These are phyloP conservation scores for Diarsia rubi DNA, from an alignment of 2,888 invertebrate genomes.

Conservation along the genomic window DNA sequence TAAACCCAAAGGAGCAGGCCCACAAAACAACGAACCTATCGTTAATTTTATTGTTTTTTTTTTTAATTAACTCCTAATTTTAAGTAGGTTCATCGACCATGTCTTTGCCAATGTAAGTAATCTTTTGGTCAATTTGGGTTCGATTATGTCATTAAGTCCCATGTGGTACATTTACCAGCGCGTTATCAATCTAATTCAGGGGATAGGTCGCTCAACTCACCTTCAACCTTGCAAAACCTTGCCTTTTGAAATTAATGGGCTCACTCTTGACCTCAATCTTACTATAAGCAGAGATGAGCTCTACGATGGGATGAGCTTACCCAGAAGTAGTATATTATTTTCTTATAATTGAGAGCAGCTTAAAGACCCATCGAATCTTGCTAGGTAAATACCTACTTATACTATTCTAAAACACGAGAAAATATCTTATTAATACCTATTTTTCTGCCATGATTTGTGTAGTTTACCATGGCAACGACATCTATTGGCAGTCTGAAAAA, in stretches of 20 bases:
- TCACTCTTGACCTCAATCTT: too few relatives aligned
- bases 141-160: background rate
- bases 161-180: background rate
- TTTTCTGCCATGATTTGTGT: background rate
- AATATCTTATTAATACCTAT: background rate
- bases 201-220: background rate
- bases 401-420: background rate
- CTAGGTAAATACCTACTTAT: background rate
- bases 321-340: too few relatives aligned
- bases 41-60: too few relatives aligned
- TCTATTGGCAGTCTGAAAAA: background rate
- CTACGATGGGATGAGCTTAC: too few relatives aligned
- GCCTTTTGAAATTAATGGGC: too few relatives aligned
- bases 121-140: background rate
- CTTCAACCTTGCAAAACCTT: too few relatives aligned
- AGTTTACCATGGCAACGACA: background rate
- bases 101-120: background rate
- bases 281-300: too few relatives aligned
- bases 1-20: too few relatives aligned
- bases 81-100: background rate
- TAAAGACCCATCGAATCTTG: background rate
- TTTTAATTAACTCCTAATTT: too few relatives aligned
- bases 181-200: background rate
- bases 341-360: background rate
- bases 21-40: too few relatives aligned